A percentile compares a stretch with the other conserved stretches of the same genome.
These are phyloP conservation scores for Leucoraja erinaceus DNA, from an alignment of 2,113 vertebrate species.

Conservation along the genomic window DNA sequence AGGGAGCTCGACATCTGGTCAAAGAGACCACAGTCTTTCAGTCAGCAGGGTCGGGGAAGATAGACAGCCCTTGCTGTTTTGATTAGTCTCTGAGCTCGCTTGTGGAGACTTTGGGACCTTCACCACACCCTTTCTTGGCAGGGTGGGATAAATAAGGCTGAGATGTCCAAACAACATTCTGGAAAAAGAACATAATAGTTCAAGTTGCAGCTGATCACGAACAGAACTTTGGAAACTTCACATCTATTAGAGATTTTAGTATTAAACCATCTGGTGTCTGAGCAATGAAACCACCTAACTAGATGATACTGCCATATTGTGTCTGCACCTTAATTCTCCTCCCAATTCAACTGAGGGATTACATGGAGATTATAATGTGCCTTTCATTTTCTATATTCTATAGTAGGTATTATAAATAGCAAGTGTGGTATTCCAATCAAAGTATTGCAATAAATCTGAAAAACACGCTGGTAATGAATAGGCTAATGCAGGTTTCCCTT, in stretches of 20 bases:
- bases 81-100: not conserved
- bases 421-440: not conserved
- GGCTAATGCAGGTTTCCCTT: too few species aligned
- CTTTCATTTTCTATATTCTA: not conserved
- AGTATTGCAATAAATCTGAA: not conserved
- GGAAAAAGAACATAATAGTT: not conserved
- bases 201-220: not conserved
- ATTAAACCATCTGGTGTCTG: not conserved
- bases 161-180: not conserved
- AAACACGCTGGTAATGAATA: too few species aligned
- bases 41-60: not conserved
- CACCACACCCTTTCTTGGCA: not conserved
- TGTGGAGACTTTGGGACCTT: not conserved
- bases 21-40: not conserved
- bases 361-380: not conserved
- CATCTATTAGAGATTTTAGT: not conserved
- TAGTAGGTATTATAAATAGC: not conserved
- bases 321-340: not conserved
- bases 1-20: not conserved
- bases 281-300: not conserved
- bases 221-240: not conserved
- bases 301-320: not conserved
- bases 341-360: not conserved
- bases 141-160: not conserved
- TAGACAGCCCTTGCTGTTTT: not conserved